Conservation (phyloP, 1,140 invertebrate species). For the Muscidifurax raptorellus region DNA sequence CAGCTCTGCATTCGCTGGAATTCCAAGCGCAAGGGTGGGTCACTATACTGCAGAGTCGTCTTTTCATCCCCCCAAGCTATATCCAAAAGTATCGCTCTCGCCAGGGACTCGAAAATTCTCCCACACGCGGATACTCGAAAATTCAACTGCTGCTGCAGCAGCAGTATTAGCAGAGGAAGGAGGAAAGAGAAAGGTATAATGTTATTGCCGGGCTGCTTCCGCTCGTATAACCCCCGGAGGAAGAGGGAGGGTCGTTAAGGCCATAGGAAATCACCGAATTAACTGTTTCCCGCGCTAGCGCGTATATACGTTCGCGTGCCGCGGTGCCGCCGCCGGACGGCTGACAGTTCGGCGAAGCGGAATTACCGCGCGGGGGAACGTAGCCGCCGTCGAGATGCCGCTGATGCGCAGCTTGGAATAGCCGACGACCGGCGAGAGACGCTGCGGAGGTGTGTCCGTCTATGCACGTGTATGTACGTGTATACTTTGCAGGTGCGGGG, state of each 20-base stretch:
- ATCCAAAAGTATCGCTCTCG: too few species aligned
- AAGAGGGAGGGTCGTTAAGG: conserved; percentile 48
- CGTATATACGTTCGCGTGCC: conserved; percentile 40
- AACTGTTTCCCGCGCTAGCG: conserved; percentile 54
- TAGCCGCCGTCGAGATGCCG: background rate
- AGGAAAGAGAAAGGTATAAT: background rate
- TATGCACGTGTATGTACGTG: too few species aligned
- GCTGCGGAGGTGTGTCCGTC: background rate
- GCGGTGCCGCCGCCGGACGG: conserved; percentile 36
- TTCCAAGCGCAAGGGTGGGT: too few species aligned
- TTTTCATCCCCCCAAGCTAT: too few species aligned
- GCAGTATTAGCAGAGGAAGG: background rate
- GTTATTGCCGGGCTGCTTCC: conserved; percentile 36
- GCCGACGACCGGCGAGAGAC: background rate
- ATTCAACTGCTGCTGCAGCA: background rate
- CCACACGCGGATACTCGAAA: conserved; percentile 21
- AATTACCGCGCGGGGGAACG: conserved; percentile 34
- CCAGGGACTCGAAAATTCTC: too few species aligned
- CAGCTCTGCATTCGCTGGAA: too few species aligned
- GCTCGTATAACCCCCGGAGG: conserved; percentile 2
- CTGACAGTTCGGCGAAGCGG: conserved; percentile 52
- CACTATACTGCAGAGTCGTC: too few species aligned
- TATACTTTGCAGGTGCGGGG: too few species aligned
- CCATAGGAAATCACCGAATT: conserved; percentile 59
- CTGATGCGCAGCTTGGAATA: background rate